A percentile compares a stretch with the other conserved stretches of the same genome.
These are phyloP conservation scores for Dinocampus coccinellae DNA, from an alignment of 2,888 invertebrate genomes.

Conservation along the genomic window DNA sequence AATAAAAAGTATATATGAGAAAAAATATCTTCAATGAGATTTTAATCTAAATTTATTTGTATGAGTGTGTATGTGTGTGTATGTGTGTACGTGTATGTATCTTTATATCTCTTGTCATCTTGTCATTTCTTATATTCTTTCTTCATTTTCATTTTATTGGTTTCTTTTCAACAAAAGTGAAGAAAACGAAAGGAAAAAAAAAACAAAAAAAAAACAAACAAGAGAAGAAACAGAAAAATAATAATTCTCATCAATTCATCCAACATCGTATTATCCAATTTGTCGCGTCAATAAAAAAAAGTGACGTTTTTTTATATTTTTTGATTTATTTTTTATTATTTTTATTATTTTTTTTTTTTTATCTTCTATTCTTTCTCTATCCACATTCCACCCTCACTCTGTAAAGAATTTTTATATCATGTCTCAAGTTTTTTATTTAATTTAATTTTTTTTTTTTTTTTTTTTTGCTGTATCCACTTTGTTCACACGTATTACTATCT, in stretches of 20 bases:
- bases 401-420: neutral
- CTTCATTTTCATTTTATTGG: neutral
- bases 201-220: neutral
- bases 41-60: conserved; percentile 1
- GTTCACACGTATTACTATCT: no score
- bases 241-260: neutral
- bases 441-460: neutral
- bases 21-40: neutral
- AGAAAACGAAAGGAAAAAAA: neutral
- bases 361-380: conserved; percentile 8
- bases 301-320: no score
- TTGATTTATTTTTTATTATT: no score
- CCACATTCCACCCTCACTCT: no score
- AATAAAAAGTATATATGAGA: no score
- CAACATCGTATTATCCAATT: conserved; percentile 19
- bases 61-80: neutral
- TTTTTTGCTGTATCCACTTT: no score
- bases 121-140: neutral
- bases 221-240: conserved; percentile 10
- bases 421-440: neutral
- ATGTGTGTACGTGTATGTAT: neutral
- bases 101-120: neutral
- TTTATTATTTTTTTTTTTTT: conserved; percentile 28
- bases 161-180: neutral
- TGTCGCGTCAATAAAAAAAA: conserved; percentile 20